These are phyloP conservation scores for Mesoligia furuncula DNA, from an alignment of 2,888 invertebrate species.

Conservation along the genomic window DNA sequence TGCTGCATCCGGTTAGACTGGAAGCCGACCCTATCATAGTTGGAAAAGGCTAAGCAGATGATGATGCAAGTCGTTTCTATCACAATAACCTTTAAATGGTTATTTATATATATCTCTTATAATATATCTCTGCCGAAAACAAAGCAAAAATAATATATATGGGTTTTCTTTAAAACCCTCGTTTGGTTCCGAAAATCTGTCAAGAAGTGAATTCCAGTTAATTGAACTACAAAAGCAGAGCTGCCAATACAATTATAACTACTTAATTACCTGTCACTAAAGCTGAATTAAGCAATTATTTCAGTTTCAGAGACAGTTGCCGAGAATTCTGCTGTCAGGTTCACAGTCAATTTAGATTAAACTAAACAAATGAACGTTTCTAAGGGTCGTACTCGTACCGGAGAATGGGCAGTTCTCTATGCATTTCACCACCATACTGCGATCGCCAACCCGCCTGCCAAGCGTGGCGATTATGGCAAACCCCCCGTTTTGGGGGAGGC, in stretches of 20 bases:
- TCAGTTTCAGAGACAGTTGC: slow-evolving; percentile 1
- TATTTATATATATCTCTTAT: too few species aligned
- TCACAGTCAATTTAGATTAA: not conserved
- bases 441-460: too few species aligned
- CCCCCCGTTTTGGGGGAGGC: too few species aligned
- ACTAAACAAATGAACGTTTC: not conserved
- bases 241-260: slow-evolving; percentile 20
- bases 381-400: too few species aligned
- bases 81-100: too few species aligned
- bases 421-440: too few species aligned
- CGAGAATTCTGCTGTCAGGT: not conserved
- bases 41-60: too few species aligned
- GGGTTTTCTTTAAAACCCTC: not conserved
- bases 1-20: too few species aligned
- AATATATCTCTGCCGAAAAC: not conserved
- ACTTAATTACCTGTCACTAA: slow-evolving; percentile 16
- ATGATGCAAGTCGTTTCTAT: too few species aligned
- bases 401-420: too few species aligned
- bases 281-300: slow-evolving; percentile 31
- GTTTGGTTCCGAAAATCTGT: not conserved
- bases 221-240: slow-evolving; percentile 25
- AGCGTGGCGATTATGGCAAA: too few species aligned
- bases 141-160: not conserved
- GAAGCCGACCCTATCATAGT: too few species aligned
- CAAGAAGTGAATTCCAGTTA: slow-evolving; percentile 17